Conservation (phyloP, 2,113 vertebrate species). For the Hippotragus niger region DNA sequence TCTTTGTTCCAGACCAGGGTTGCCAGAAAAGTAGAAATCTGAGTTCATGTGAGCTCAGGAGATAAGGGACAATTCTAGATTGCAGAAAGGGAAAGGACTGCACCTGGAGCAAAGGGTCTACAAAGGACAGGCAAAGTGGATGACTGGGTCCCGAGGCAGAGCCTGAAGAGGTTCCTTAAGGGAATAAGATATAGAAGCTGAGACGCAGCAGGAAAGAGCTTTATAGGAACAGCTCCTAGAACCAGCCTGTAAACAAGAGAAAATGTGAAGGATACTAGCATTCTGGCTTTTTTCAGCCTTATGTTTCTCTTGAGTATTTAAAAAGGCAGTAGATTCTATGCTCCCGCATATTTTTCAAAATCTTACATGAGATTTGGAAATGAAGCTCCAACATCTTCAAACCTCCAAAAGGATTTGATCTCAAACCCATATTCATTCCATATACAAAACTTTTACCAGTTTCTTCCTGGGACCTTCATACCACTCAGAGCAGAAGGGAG, state of each 20-base stretch:
- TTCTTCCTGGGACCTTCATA: not conserved
- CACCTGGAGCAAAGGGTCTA: not conserved
- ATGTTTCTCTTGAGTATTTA: not conserved
- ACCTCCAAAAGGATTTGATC: not conserved
- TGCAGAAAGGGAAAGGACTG: not conserved
- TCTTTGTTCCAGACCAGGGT: not conserved
- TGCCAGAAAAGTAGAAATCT: not conserved
- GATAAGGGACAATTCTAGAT: not conserved
- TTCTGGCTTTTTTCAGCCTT: not conserved
- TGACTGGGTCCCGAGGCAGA: not conserved
- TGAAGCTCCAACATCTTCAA: not conserved
- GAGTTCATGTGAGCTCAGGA: not conserved
- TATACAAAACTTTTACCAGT: not conserved
- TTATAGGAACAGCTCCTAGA: not conserved
- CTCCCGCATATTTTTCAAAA: not conserved
- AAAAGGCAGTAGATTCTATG: not conserved
- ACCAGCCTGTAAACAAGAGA: not conserved
- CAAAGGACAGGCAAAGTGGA: not conserved
- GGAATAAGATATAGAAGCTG: not conserved
- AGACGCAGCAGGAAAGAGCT: not conserved
- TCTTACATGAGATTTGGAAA: conserved; percentile 10
- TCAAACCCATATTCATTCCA: not conserved
- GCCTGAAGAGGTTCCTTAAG: not conserved
- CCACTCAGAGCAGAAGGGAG: no score
- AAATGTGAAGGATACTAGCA: not conserved